Percentiles rank a stretch among this genome's conserved stretches.
These are phyloP conservation scores for Anarsia innoxiella DNA, from an alignment of 2,888 invertebrate species.

Conservation along the genomic window DNA sequence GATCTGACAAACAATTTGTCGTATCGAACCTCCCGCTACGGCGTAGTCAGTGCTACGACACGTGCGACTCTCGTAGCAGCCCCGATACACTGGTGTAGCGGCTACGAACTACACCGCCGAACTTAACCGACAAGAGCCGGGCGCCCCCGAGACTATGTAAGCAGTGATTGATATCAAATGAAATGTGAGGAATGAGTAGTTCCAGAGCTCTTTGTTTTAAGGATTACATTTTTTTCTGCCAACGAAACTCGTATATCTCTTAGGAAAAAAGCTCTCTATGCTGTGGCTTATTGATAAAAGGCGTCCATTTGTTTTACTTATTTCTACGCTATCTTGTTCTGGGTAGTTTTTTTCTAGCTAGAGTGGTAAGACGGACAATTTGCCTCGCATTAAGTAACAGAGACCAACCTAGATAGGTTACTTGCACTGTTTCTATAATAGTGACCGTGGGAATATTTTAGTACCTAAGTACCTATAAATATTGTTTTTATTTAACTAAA, in stretches of 20 bases:
- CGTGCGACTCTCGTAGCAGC: conserved; percentile 55
- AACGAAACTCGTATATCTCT: conserved; percentile 24
- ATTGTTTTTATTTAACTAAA: too few species aligned
- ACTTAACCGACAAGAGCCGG: conserved; percentile 49
- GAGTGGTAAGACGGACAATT: too few species aligned
- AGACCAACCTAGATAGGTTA: too few species aligned
- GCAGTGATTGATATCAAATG: conserved; percentile 74
- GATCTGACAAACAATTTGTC: not conserved
- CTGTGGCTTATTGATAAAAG: conserved; percentile 23
- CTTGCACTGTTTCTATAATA: too few species aligned
- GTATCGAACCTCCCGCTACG: conserved; percentile 10
- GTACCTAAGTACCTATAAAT: too few species aligned
- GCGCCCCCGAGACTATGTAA: conserved; percentile 50
- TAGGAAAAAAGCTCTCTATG: conserved; percentile 20
- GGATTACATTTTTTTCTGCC: conserved; percentile 49
- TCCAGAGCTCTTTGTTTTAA: conserved; percentile 65
- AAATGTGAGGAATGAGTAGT: conserved; percentile 72
- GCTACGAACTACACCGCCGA: conserved; percentile 48
- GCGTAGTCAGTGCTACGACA: conserved; percentile 18
- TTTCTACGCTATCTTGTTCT: conserved; percentile 3
- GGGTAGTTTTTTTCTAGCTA: too few species aligned
- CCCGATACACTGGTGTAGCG: conserved; percentile 53
- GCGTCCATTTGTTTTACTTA: conserved; percentile 19
- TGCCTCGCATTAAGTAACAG: too few species aligned
- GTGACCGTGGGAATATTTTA: too few species aligned